These are phyloP conservation scores for Schizopygopsis malacanthus DNA, from an alignment of 2,797 vertebrate species.

Conservation along the genomic window DNA sequence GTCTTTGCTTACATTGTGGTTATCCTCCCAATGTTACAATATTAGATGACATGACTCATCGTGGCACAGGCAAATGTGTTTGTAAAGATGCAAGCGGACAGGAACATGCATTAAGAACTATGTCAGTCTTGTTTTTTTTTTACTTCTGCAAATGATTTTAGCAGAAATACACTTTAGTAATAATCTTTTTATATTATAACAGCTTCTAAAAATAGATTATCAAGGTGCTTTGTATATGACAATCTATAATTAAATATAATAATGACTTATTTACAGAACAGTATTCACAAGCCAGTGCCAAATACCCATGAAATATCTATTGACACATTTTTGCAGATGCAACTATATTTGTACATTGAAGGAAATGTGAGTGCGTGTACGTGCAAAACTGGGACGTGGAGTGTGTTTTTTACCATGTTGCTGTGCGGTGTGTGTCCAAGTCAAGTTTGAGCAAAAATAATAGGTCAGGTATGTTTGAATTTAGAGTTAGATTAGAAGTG, in stretches of 20 bases:
- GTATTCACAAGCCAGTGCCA: neutral
- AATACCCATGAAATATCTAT: neutral
- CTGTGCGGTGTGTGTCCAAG: neutral
- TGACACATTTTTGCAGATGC: neutral
- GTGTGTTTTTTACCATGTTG: neutral
- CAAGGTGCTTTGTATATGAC: neutral
- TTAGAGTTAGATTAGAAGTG: conserved; percentile 30
- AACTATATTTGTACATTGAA: neutral
- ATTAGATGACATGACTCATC: neutral
- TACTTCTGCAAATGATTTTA: neutral
- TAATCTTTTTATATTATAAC: no score
- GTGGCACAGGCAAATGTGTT: neutral
- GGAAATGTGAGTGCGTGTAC: neutral
- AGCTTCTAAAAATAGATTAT: neutral
- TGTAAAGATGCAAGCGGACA: neutral
- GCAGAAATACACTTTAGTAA: neutral
- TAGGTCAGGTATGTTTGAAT: conserved; percentile 50
- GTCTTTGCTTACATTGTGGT: neutral
- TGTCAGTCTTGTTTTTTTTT: neutral
- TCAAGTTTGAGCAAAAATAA: neutral
- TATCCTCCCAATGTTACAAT: conserved; percentile 1
- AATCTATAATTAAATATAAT: neutral
- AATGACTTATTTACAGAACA: neutral
- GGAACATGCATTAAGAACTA: neutral
- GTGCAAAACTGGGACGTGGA: neutral